Evolutionary conservation across 2,888 invertebrate genomes (phyloP).

Genomic region (Gymnoscelis rufifasciata): DNA sequence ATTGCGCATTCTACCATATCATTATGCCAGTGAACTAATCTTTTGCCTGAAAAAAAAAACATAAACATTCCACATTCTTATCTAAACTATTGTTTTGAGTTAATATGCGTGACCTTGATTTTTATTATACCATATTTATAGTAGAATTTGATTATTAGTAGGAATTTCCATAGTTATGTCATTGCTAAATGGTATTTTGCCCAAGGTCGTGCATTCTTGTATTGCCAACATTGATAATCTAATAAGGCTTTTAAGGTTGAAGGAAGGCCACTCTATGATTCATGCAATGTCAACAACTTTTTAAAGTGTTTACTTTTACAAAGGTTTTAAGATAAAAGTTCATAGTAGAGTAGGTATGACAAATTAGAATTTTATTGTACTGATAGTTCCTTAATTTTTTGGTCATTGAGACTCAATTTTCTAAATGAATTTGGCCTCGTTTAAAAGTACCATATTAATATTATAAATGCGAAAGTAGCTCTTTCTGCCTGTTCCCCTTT

Average conservation of each 20-base stretch:
- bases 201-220: slow-evolving; percentile 19
- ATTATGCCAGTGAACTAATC: not conserved
- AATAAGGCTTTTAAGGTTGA: slow-evolving; percentile 13
- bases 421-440: no score
- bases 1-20: no score
- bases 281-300: not conserved
- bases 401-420: no score
- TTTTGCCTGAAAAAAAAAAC: not conserved
- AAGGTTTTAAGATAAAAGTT: no score
- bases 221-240: slow-evolving; percentile 21
- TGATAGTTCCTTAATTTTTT: no score
- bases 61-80: not conserved
- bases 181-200: slow-evolving; percentile 8
- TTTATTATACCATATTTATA: not conserved
- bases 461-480: no score
- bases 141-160: not conserved
- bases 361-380: no score
- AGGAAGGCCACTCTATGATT: not conserved
- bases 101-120: slow-evolving; percentile 16
- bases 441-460: no score
- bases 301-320: no score
- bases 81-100: not conserved
- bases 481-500: no score
- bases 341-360: no score
- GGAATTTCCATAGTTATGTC: slow-evolving; percentile 13